Evolutionary conservation across 2,113 vertebrate species (phyloP), one percentile per base, ranked within the genome.

Genomic region (Takifugu bimaculatus): DNA sequence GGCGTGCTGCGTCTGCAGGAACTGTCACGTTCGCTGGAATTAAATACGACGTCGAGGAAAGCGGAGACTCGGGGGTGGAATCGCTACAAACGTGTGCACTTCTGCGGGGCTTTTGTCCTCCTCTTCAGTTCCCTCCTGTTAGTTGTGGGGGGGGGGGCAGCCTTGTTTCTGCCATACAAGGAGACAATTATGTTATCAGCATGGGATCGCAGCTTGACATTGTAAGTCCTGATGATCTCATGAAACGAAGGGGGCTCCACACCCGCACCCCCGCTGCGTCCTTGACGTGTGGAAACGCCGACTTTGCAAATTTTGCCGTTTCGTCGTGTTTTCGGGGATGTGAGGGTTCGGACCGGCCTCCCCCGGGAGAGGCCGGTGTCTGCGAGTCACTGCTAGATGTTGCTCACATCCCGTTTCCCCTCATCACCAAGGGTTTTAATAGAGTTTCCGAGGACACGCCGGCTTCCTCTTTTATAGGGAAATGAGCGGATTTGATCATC

Each of bases 121-220:
- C 61, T 56, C 59, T 60, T 50, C 61, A 61, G 54, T 68, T 65
- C 47, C 27, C 20, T 61, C 56, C 11, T 75, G 69, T 71, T 70
- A 70, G 71, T 80, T 66, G 43, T 44, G 67, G 74, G 60, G 81
- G 63, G 64, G 56, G 49, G 74, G 78, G 84, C 78, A 75, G 59
- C 72, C 70, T 69, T 75, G 68, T 67, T 52, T 74, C 67, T 68
- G 73, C 83, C 65, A 57, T 80, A 83, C 73, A 81, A 79, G 72
- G 70, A 87, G 85, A 76, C 84, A 89, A 89, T 89, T 88, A 87
- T 86, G 80, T 74, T 79, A 81, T 78, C 89, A 86, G 85, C 84
- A 54, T 85, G 85, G 73, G 86, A 80, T 70, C 85, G 70, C 83
- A 2, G 76, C 85, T 87, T 85, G 85, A 86, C 80, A 84, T 77